A percentile compares a stretch with the other conserved stretches of the same genome.
phyloP scores from a whole-genome alignment of 1,140 invertebrate genomes.

The Drosophila athabasca region DNA sequence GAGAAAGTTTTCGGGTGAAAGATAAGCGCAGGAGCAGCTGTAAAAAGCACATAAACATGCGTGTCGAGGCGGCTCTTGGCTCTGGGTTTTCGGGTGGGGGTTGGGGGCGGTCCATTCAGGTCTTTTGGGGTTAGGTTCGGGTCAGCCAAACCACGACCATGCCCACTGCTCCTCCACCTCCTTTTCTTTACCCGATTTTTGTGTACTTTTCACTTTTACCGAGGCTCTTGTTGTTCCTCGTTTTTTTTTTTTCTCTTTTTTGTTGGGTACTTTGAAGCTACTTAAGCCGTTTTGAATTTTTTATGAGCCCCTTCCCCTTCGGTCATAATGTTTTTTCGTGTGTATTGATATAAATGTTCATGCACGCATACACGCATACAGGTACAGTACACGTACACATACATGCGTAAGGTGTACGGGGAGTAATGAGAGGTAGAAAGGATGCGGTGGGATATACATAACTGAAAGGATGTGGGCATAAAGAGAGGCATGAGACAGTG shows the following conservation, averaged over 20 bases:
- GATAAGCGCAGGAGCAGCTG: conserved; percentile 73
- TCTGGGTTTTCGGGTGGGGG: conserved; percentile 13
- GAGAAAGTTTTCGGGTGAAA: conserved; percentile 48
- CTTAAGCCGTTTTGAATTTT: conserved; percentile 79
- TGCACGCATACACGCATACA: conserved; percentile 19
- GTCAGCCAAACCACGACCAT: not conserved
- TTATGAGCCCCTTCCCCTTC: conserved; percentile 63
- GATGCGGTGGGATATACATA: too few species aligned
- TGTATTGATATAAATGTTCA: conserved; percentile 74
- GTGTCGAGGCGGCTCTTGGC: conserved; percentile 46
- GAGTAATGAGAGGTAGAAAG: too few species aligned
- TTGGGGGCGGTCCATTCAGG: conserved; percentile 33
- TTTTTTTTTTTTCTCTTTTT: conserved; percentile 26
- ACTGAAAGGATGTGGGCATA: too few species aligned
- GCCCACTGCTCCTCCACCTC: not conserved
- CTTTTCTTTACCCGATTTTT: conserved; percentile 23
- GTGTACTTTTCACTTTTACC: conserved; percentile 65
- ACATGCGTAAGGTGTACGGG: conserved; percentile 5
- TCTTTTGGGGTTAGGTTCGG: conserved; percentile 28
- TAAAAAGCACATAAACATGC: conserved; percentile 81
- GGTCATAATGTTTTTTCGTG: conserved; percentile 66
- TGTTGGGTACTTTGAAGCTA: conserved; percentile 71
- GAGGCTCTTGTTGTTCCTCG: conserved; percentile 19
- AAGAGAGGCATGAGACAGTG: too few species aligned
- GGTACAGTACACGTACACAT: not conserved